Conservation (phyloP, 1,140 invertebrate genomes). For the Pinna nobilis region DNA sequence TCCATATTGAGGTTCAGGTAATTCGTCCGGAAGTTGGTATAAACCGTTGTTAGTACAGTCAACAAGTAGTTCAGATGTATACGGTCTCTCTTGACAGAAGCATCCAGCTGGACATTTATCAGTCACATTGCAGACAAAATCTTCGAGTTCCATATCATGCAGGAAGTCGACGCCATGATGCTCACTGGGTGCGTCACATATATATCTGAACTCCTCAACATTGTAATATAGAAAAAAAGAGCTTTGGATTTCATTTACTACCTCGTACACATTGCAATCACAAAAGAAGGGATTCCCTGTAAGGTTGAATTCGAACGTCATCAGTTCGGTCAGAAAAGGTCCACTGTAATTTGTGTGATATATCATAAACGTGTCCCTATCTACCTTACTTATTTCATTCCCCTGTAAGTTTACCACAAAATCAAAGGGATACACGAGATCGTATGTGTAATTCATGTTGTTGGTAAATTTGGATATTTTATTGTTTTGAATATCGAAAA, state of each 20-base stretch:
- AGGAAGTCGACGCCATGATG: slow-evolving; percentile 31
- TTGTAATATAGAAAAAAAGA: slow-evolving; percentile 38
- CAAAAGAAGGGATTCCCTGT: slow-evolving; percentile 41
- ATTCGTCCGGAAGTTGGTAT: slow-evolving; percentile 21
- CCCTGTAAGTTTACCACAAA: slow-evolving; percentile 11
- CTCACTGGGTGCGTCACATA: slow-evolving; percentile 37
- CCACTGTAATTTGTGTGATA: slow-evolving; percentile 8
- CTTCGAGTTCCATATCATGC: slow-evolving; percentile 33
- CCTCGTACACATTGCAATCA: slow-evolving; percentile 46
- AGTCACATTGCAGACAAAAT: slow-evolving; percentile 48
- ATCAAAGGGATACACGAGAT: slow-evolving; percentile 33
- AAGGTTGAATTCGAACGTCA: slow-evolving; percentile 29
- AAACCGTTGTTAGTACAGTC: slow-evolving; percentile 38
- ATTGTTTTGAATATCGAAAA: slow-evolving; percentile 30
- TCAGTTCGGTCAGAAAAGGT: slow-evolving; percentile 12
- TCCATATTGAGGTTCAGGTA: slow-evolving; percentile 20
- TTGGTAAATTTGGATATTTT: slow-evolving; percentile 45
- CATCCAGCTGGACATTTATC: slow-evolving; percentile 45
- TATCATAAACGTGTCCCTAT: background rate
- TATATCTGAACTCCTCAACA: slow-evolving; percentile 17
- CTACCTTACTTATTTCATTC: slow-evolving; percentile 7
- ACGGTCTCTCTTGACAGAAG: slow-evolving; percentile 44
- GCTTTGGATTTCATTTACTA: slow-evolving; percentile 16
- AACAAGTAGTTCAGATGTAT: slow-evolving; percentile 26
- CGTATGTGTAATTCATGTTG: slow-evolving; percentile 46